A percentile compares a stretch with the other conserved stretches of the same genome.
Evolutionary conservation across 2,113 vertebrate species (phyloP).

Genomic region (Holacanthus passer): DNA sequence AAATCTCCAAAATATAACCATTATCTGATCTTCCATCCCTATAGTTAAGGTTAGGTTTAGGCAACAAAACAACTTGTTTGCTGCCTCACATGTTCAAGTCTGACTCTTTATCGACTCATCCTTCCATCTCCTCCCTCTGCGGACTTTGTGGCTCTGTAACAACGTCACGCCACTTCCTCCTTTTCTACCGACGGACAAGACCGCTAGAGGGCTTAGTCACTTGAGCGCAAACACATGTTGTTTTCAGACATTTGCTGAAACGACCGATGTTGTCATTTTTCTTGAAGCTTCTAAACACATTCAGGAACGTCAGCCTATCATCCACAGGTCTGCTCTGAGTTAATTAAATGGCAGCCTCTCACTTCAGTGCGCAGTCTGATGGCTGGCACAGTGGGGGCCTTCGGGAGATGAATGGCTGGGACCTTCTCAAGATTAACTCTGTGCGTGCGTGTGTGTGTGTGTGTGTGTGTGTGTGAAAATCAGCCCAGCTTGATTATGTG

Average conservation of each 20-base stretch:
- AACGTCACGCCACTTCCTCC: background rate
- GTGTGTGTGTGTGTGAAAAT: constrained; percentile 2
- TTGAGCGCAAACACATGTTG: background rate
- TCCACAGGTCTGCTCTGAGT: constrained; percentile 46
- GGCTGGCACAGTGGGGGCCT: constrained; percentile 46
- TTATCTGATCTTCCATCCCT: too few species aligned
- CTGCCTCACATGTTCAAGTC: background rate
- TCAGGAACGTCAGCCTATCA: constrained; percentile 23
- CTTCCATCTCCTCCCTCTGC: background rate
- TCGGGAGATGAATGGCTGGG: constrained; percentile 43
- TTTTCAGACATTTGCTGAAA: background rate
- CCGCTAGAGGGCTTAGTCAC: background rate
- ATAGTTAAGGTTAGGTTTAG: background rate
- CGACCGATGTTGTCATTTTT: background rate
- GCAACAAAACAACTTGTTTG: background rate
- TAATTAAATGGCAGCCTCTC: constrained; percentile 62
- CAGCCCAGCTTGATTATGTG: background rate
- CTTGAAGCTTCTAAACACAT: constrained; percentile 4
- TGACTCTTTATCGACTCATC: background rate
- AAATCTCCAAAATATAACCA: background rate
- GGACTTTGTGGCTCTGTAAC: background rate
- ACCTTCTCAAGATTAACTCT: constrained; percentile 39
- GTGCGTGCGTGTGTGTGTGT: constrained; percentile 12
- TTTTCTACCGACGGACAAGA: background rate
- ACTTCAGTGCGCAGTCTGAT: constrained; percentile 48